Percentiles rank a stretch among this genome's conserved stretches.
Evolutionary conservation across 2,888 invertebrate genomes (phyloP).

Genomic region (Ormyrus thymus): DNA sequence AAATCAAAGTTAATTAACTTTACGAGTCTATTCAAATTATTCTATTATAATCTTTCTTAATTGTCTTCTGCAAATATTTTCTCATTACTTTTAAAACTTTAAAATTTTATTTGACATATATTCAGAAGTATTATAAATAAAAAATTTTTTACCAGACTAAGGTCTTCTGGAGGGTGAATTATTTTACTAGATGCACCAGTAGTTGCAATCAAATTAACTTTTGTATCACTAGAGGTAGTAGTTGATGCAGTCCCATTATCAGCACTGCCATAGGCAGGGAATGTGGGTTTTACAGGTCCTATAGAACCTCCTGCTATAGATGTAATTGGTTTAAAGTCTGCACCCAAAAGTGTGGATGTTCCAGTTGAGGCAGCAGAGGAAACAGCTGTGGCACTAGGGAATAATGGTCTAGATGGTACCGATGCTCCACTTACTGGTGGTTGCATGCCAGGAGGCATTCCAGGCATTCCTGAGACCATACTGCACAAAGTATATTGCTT

Average conservation of each 20-base stretch:
- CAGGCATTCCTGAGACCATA: slow-evolving; percentile 56
- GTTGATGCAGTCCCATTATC: slow-evolving; percentile 74
- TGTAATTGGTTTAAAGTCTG: slow-evolving; percentile 79
- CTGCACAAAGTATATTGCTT: slow-evolving; percentile 40
- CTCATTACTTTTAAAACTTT: not conserved
- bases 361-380: slow-evolving; percentile 76
- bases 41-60: too few species aligned
- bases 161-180: slow-evolving; percentile 94
- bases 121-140: slow-evolving; percentile 1
- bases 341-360: slow-evolving; percentile 77
- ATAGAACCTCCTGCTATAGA: slow-evolving; percentile 74
- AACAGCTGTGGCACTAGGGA: slow-evolving; percentile 85
- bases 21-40: too few species aligned
- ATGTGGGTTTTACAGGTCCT: slow-evolving; percentile 82
- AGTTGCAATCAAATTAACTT: slow-evolving; percentile 81
- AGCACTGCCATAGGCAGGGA: slow-evolving; percentile 81
- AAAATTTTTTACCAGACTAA: slow-evolving; percentile 80
- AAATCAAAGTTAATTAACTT: too few species aligned
- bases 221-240: slow-evolving; percentile 76
- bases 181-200: slow-evolving; percentile 92
- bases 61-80: not conserved
- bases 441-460: slow-evolving; percentile 78
- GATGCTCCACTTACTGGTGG: slow-evolving; percentile 69
- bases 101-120: slow-evolving; percentile 13
- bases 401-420: slow-evolving; percentile 82